phyloP scores from a whole-genome alignment of 1,140 invertebrate species.

The Papilio machaon region DNA sequence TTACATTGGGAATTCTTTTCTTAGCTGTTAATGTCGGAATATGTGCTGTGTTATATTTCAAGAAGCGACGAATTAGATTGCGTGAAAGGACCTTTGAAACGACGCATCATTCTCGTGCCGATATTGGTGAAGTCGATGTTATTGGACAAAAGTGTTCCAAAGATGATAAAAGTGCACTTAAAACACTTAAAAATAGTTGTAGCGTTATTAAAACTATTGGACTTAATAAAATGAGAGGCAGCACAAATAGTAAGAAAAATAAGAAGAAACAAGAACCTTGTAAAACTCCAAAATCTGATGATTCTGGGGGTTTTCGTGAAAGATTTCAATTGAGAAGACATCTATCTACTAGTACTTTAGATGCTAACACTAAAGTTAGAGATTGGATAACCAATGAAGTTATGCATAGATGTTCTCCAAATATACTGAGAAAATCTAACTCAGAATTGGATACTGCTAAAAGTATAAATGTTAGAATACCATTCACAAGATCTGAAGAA shows the following conservation, averaged over 20 bases:
- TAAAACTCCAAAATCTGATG: conserved; percentile 84
- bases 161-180: conserved; percentile 71
- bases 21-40: conserved; percentile 91
- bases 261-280: conserved; percentile 84
- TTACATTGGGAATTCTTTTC: conserved; percentile 90
- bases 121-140: conserved; percentile 72
- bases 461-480: conserved; percentile 62
- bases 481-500: conserved; percentile 72
- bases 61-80: conserved; percentile 84
- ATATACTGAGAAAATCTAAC: conserved; percentile 83
- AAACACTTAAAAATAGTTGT: conserved; percentile 79
- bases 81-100: conserved; percentile 81
- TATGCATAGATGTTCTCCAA: conserved; percentile 87
- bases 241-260: conserved; percentile 59
- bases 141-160: conserved; percentile 75
- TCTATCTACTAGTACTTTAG: conserved; percentile 90
- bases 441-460: conserved; percentile 77
- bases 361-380: conserved; percentile 91
- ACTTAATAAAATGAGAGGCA: conserved; percentile 69
- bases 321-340: conserved; percentile 86
- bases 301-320: conserved; percentile 82
- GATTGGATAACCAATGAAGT: conserved; percentile 92
- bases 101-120: conserved; percentile 64
- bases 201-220: conserved; percentile 83
- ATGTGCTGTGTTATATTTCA: conserved; percentile 90